These are phyloP conservation scores for Dryococelus australis DNA, from an alignment of 2,888 invertebrate genomes.

Conservation along the genomic window DNA sequence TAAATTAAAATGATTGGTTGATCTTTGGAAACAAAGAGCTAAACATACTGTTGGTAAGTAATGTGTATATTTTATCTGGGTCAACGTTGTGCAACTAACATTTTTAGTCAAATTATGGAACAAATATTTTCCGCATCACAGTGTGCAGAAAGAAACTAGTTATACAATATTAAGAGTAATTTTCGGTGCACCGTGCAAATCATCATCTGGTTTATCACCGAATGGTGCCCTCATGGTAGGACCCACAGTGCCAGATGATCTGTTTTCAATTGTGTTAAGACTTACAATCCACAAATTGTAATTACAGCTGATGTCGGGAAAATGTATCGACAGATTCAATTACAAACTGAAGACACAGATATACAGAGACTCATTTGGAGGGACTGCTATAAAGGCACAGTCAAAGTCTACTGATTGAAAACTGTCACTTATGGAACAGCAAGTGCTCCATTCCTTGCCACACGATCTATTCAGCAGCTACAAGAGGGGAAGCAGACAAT, in stretches of 20 bases:
- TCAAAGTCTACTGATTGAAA: background rate
- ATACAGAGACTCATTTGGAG: background rate
- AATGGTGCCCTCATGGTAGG: background rate
- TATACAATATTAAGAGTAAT: background rate
- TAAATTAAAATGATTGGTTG: too few species aligned
- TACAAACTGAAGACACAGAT: background rate
- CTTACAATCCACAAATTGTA: background rate
- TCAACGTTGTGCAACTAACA: too few species aligned
- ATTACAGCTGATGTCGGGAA: slow-evolving; percentile 6
- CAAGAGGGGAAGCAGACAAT: background rate
- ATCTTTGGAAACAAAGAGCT: too few species aligned
- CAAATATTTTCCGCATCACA: background rate
- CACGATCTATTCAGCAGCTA: background rate
- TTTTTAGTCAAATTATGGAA: too few species aligned
- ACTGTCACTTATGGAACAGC: slow-evolving; percentile 30
- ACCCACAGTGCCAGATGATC: background rate
- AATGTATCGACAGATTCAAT: slow-evolving; percentile 24
- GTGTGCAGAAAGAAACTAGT: background rate
- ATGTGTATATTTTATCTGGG: too few species aligned
- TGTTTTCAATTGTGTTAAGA: background rate
- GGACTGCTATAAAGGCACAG: background rate
- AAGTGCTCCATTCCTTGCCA: slow-evolving; percentile 12
- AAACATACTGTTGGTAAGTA: too few species aligned
- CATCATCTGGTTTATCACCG: background rate
- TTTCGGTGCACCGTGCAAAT: background rate